Conservation (phyloP, 2,888 invertebrate species). For the Papilio protenor region DNA sequence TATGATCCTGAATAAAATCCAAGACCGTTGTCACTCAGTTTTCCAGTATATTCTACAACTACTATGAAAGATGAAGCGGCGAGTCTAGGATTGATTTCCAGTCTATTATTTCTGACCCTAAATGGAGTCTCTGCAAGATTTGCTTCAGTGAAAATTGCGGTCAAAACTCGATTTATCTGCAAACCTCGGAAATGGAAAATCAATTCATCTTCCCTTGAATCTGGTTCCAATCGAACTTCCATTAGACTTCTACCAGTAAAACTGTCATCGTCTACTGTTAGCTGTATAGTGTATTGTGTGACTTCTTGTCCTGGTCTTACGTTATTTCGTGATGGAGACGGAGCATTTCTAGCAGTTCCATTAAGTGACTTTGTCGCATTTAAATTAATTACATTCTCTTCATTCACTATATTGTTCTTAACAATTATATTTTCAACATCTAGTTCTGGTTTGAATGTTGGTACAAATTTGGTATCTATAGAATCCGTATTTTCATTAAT, state of each 20-base stretch:
- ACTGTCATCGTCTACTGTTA: conserved; percentile 55
- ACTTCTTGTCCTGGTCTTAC: conserved; percentile 62
- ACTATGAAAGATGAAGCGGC: conserved; percentile 54
- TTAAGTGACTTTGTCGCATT: background rate
- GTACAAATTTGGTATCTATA: background rate
- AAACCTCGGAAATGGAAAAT: conserved; percentile 56
- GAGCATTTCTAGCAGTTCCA: conserved; percentile 48
- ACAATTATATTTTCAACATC: background rate
- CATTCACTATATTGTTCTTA: background rate
- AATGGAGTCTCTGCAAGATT: conserved; percentile 52
- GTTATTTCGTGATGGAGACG: conserved; percentile 46
- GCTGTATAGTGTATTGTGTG: conserved; percentile 55
- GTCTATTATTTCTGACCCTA: conserved; percentile 48
- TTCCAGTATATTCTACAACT: conserved; percentile 62
- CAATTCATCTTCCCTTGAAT: conserved; percentile 57
- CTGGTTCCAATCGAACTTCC: conserved; percentile 51
- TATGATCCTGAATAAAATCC: conserved; percentile 60
- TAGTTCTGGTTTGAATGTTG: background rate
- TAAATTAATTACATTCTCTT: background rate
- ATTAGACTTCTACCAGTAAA: conserved; percentile 62
- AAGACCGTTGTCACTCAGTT: conserved; percentile 51
- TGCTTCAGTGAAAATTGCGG: conserved; percentile 56
- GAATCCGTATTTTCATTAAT: background rate
- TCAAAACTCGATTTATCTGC: conserved; percentile 54
- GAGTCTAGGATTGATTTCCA: conserved; percentile 56